A percentile compares a stretch with the other conserved stretches of the same genome.
phyloP scores from a whole-genome alignment of 64 coral and sea anemone genomes.

The Pocillopora verrucosa region DNA sequence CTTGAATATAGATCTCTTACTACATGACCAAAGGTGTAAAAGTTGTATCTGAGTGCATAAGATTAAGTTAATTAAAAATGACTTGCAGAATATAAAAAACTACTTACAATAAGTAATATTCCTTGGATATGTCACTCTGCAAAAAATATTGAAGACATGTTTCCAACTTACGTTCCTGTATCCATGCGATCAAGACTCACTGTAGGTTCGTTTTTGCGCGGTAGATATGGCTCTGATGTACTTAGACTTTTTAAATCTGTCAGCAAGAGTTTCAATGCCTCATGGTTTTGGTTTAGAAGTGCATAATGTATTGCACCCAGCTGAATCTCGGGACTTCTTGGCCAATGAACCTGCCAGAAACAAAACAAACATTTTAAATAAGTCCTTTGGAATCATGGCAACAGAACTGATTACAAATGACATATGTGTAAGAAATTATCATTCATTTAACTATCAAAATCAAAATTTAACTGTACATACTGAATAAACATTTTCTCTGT shows the following conservation, averaged over 20 bases:
- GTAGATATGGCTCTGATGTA: neutral
- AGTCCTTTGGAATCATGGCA: neutral
- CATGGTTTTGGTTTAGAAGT: constrained; percentile 61
- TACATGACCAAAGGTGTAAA: constrained; percentile 87
- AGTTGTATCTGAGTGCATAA: constrained; percentile 66
- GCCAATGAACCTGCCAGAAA: constrained; percentile 71
- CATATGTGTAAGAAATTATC: neutral
- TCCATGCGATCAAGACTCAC: constrained; percentile 62
- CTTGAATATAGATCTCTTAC: constrained; percentile 82
- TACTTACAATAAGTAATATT: neutral
- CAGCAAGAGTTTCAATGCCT: constrained; percentile 64
- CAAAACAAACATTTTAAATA: neutral
- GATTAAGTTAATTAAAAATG: neutral
- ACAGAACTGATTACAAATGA: neutral
- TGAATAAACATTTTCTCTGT: constrained; percentile 54
- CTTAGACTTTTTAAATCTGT: constrained; percentile 35
- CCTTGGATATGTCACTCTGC: too few species aligned
- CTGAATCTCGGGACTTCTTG: constrained; percentile 70
- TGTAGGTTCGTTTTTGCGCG: constrained; percentile 50
- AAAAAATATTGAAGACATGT: neutral
- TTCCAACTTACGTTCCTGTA: constrained; percentile 76
- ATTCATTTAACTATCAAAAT: neutral
- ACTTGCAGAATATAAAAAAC: neutral
- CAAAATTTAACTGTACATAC: constrained; percentile 18
- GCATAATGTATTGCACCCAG: constrained; percentile 67